Evolutionary conservation across 2,888 invertebrate species (phyloP), one percentile per base, ranked within the genome.

Genomic region (Oscheius sp.): DNA sequence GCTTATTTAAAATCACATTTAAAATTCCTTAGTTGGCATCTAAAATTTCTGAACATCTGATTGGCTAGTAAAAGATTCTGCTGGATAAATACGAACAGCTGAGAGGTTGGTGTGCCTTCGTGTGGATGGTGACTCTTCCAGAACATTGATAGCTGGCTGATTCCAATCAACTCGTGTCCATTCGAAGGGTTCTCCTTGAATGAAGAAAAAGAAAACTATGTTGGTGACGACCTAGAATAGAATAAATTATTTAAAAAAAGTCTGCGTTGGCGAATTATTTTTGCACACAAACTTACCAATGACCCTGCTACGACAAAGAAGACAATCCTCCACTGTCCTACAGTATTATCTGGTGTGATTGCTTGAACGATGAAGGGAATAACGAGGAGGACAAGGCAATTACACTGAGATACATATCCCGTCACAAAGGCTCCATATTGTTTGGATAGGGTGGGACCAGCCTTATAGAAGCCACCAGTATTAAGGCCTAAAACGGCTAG

Each of bases 381-480:
- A 26, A 78, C 22, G 9, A 78, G 67, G 69, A 78, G 79, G 26
- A 71, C 78, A 2, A 70, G 33, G 22, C 78, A 79, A 59, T 79
- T 56, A 66, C 77, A 75, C 6, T 82, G 67, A n/a, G 82, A 81
- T 47, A 81, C 72, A 50, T 80, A 78, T 17, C 82, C 82, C 6
- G 80, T 81, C 4, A 81, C 82, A 28, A 81, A 77, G 49, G 63
- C 75, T 63, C 71, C 65, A 73, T 75, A 80, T 41, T 82, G 81
- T 45, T 80, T 82, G 17, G 74, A 70, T 22, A 82, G 65, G n/a
- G 82, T 65, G 1, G 80, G 81, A 1, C 73, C 81, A n/a, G 81
- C 80, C 54, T 81, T 81, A 68, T 80, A 80, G 51, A 73, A 73
- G 2, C 80, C 80, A 17, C 80, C 80, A 17, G 80, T 80, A 20